phyloP scores from a whole-genome alignment of 2,113 vertebrate genomes.

The Cynopterus brachyotis region DNA sequence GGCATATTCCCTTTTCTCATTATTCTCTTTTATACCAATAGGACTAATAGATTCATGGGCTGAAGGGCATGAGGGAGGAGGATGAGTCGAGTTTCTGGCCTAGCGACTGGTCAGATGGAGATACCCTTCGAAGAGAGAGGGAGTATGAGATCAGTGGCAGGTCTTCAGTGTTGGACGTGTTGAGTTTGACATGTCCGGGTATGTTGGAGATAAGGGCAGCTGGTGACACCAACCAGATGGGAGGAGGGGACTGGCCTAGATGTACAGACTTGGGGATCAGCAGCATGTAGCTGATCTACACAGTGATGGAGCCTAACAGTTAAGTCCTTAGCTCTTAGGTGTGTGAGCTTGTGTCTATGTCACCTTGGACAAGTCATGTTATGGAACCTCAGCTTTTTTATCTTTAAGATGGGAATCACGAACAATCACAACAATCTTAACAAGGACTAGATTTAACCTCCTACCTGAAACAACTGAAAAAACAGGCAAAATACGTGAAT shows the following conservation, averaged over 20 bases:
- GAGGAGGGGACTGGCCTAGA: too few relatives aligned
- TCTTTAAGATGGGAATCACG: background rate
- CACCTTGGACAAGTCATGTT: background rate
- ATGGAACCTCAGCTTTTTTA: too few relatives aligned
- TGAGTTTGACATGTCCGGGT: background rate
- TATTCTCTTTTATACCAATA: background rate
- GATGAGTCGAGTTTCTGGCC: background rate
- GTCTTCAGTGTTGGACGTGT: background rate
- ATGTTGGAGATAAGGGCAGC: background rate
- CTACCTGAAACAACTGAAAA: background rate
- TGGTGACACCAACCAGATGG: background rate
- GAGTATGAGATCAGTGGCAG: background rate
- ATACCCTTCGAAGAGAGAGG: background rate
- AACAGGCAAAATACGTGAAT: background rate
- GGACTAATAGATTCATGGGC: background rate
- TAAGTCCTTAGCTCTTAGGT: background rate
- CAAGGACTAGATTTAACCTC: background rate
- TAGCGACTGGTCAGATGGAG: background rate
- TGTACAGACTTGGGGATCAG: background rate
- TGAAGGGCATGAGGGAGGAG: background rate
- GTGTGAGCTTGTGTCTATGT: background rate
- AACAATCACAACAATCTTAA: too few relatives aligned
- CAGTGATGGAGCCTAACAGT: too few relatives aligned
- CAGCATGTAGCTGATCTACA: background rate
- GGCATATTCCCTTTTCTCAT: too few relatives aligned